Evolutionary conservation across 2,888 invertebrate species (phyloP), one percentile per base, ranked within the genome.

Genomic region (Hirtodrosophila duncani): DNA sequence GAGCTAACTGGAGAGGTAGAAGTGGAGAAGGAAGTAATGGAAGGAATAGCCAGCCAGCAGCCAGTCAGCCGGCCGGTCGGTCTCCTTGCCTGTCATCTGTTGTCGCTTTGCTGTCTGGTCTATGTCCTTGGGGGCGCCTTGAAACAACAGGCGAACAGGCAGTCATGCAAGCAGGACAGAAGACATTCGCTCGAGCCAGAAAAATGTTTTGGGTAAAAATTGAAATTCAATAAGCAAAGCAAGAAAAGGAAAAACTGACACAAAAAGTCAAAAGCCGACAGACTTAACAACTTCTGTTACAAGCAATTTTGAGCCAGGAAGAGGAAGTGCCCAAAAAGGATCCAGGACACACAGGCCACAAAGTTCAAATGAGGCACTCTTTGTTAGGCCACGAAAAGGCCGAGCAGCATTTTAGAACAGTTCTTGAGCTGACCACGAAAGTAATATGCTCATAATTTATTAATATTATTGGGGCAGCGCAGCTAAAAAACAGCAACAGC

Each of bases 371-470:
- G n/a, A n/a, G n/a, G n/a, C n/a, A n/a, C n/a, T n/a, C n/a, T n/a
- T n/a, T n/a, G n/a, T n/a, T n/a, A n/a, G n/a, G n/a, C n/a, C n/a
- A n/a, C n/a, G n/a, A n/a, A n/a, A n/a, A n/a, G n/a, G n/a, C n/a
- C n/a, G n/a, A n/a, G n/a, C n/a, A n/a, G n/a, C n/a, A n/a, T n/a
- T n/a, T 31, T 24, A n/a, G 17, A n/a, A n/a, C n/a, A n/a, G n/a
- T 50, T 23, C 29, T 23, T 31, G 6, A 21, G 52, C 33, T 52
- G 51, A 39, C 52, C 57, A 14, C 23, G 34, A 42, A 38, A 50
- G 27, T 41, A 44, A 50, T 10, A 51, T 42, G 34, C 43, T 61
- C 56, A 81, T 71, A 81, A 79, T 75, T 81, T 72, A 81, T 79
- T 59, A 79, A 72, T 75, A 78, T 78, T 69, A 64, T 74, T 49